Evolutionary conservation across 2,888 invertebrate genomes (phyloP).

Genomic region (Anodontia alba): DNA sequence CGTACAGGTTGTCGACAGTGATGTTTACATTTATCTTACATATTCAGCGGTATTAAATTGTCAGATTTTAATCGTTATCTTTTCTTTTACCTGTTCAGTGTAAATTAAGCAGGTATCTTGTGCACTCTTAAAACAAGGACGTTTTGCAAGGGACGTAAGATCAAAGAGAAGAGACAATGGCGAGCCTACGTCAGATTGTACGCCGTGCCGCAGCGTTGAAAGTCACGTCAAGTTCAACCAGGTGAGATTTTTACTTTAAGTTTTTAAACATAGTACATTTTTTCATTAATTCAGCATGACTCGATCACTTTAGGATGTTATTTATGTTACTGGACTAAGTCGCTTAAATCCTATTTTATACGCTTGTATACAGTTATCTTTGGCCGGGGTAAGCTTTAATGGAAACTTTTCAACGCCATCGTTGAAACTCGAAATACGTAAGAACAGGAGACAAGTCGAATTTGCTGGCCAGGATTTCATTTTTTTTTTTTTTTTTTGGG

Average conservation of each 20-base stretch:
- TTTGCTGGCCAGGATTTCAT: no score
- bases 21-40: neutral
- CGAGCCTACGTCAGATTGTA: neutral
- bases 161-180: neutral
- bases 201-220: neutral
- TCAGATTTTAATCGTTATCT: neutral
- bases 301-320: neutral
- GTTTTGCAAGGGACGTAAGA: no score
- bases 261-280: no score
- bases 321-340: neutral
- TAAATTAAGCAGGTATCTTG: neutral
- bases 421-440: neutral
- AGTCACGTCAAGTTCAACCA: neutral
- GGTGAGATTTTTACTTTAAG: no score
- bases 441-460: no score
- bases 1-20: neutral
- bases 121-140: neutral
- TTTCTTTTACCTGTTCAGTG: neutral
- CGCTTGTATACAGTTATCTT: neutral
- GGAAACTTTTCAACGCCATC: neutral
- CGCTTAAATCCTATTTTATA: neutral
- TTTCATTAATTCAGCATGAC: no score
- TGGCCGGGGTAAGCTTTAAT: neutral
- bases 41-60: neutral
- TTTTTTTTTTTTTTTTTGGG: no score